Evolutionary conservation across 2,797 vertebrate genomes (phyloP), one percentile per base, ranked within the genome.

Genomic region (Neomorphus geoffroyi): DNA sequence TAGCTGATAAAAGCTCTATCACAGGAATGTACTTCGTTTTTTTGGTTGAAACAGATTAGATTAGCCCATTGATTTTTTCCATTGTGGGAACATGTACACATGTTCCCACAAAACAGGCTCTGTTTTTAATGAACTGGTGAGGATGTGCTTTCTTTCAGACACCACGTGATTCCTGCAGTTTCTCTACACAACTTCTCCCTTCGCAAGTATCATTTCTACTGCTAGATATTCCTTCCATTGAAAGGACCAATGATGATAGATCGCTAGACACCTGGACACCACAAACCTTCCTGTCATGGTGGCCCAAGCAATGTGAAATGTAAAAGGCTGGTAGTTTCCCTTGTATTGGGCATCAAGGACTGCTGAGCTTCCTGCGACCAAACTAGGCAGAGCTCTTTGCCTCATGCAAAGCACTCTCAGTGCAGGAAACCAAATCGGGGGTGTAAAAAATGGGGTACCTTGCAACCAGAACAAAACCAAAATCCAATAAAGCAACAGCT

Each of bases 11-110:
- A 88, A 91, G 73, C 70, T 56, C 62, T 81, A n/a, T 73, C 64
- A 41, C 28, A 74, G 75, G 64, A 87, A 88, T 9, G 62, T 86
- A 75, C n/a, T 51, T 81, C 80, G 51, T 7, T 74, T 95, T n/a
- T 93, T 96, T 77, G 37, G 67, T 64, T 82, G 56, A 77, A 94
- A 80, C 4, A 5, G 69, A 86, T 87, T 80, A 82, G 65, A 88
- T 94, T 65, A 86, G 60, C 46, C 24, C 45, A 61, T 27, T 88
- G 50, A 60, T 74, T 78, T 74, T 74, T 60, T 28, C 46, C 80
- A 51, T 78, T 64, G n/a, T n/a, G n/a, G n/a, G n/a, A n/a, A n/a
- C n/a, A n/a, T n/a, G n/a, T n/a, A n/a, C n/a, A n/a, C 13, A 13
- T 8, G 28, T 56, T 72, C 82, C 66, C 58, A 78, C 56, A 77